Base-by-base conservation (phyloP, 2,888 invertebrate genomes). In the Chromoteleia sp. region DNA sequence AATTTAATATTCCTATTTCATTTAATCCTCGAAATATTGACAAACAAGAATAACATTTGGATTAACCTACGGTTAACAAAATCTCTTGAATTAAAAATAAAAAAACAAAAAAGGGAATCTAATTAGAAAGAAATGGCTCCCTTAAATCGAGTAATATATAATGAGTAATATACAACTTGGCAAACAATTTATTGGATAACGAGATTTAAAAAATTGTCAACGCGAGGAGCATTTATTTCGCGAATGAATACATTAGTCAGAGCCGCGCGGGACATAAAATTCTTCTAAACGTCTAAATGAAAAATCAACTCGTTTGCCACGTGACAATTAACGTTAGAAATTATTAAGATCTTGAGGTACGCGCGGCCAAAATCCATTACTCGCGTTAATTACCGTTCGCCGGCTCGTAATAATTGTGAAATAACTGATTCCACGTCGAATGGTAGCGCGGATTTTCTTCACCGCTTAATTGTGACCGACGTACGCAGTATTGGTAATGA, bases 391-490 rank as follows among this genome's bases (percentile, higher is more conserved):
- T 43, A 50, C 41, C 41, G 33, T 45, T 70, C 41, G 70, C n/a
- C 30, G 25, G 21, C 39, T 78, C 52, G 25, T 54, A 54, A 61
- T 73, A 73, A 67, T 74, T 25, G 70, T 17, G 41, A 61, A 61
- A 59, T 50, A 71, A 71, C 81, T 82, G 84, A 83, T 84, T 68
- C 78, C 82, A 65, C 82, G 80, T 58, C 39, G 45, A 50, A 67
- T 65, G 71, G 67, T 73, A 67, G 56, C 48, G 48, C 33, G 58
- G 82, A 77, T 85, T 84, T 86, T 84, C 86, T 87, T 88, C 88
- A 88, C 87, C 85, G 86, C 88, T 88, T 86, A 89, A 89, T 89
- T 88, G 88, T 88, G 85, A 85, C 85, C 82, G 83, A 83, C 84
- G 83, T 83, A 82, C 83, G 59, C 76, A 80, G 83, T 79, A 75